These are phyloP conservation scores for Phenganax subtilis DNA, from an alignment of 92 coral and sea anemone species.

Conservation along the genomic window DNA sequence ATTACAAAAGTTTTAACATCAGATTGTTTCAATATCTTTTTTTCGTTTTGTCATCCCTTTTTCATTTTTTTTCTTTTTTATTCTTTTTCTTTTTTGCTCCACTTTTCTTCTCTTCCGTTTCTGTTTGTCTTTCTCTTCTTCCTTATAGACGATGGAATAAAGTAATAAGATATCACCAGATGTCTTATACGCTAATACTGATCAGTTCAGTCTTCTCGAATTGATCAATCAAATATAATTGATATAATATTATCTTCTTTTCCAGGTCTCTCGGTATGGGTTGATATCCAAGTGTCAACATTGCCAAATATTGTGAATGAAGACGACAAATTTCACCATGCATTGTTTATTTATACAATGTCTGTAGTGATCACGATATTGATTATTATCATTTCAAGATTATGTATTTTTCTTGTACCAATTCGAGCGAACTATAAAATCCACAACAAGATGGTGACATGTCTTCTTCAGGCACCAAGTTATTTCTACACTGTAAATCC, in stretches of 20 bases:
- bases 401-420: constrained; percentile 5
- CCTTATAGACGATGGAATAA: too few species aligned
- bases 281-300: constrained; percentile 8
- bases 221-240: neutral
- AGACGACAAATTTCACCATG: neutral
- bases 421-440: constrained; percentile 3
- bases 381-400: neutral
- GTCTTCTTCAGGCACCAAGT: constrained; percentile 9
- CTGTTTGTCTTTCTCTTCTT: too few species aligned
- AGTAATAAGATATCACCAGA: too few species aligned
- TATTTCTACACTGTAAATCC: constrained; percentile 6
- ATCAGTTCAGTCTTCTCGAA: too few species aligned
- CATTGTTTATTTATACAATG: neutral
- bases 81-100: too few species aligned
- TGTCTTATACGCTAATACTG: neutral
- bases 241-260: neutral
- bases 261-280: constrained; percentile 19
- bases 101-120: too few species aligned
- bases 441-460: constrained; percentile 27
- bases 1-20: too few species aligned
- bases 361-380: neutral
- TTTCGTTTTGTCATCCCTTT: too few species aligned
- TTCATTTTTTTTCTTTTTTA: too few species aligned
- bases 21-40: too few species aligned
- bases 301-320: constrained; percentile 13